A percentile compares a stretch with the other conserved stretches of the same genome.
Conservation (phyloP, 2,113 vertebrate species). For the Nansenia antarctica region DNA sequence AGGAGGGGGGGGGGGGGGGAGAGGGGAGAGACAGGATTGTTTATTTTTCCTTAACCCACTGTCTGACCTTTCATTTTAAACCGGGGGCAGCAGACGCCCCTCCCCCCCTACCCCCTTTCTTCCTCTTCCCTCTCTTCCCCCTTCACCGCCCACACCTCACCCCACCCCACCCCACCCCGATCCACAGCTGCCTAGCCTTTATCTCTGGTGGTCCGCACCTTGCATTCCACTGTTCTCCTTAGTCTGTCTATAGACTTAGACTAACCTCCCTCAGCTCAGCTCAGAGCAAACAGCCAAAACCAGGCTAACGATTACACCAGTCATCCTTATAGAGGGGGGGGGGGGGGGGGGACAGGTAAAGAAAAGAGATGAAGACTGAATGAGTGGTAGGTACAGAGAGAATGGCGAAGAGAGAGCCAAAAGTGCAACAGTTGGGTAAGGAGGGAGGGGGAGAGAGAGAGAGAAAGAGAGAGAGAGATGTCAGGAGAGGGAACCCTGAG, state of each 20-base stretch:
- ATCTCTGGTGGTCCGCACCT: conserved; percentile 65
- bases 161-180: neutral
- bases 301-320: conserved; percentile 30
- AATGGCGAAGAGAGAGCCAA: neutral
- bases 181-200: conserved; percentile 20
- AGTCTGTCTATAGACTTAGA: conserved; percentile 61
- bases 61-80: neutral
- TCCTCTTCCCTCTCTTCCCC: neutral
- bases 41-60: neutral
- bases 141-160: neutral
- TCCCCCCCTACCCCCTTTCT: neutral
- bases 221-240: conserved; percentile 47
- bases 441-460: neutral
- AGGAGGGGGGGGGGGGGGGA: conserved; percentile 8
- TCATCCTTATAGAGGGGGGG: conserved; percentile 19
- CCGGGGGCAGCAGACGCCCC: neutral
- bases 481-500: too few relatives aligned
- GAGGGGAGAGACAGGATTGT: neutral
- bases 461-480: neutral
- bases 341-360: conserved; percentile 1
- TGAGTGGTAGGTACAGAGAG: neutral
- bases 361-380: neutral
- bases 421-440: too few relatives aligned
- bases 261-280: conserved; percentile 55
- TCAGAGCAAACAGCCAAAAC: conserved; percentile 52